Evolutionary conservation across 2,888 invertebrate genomes (phyloP).

Genomic region (Diloba caeruleocephala): DNA sequence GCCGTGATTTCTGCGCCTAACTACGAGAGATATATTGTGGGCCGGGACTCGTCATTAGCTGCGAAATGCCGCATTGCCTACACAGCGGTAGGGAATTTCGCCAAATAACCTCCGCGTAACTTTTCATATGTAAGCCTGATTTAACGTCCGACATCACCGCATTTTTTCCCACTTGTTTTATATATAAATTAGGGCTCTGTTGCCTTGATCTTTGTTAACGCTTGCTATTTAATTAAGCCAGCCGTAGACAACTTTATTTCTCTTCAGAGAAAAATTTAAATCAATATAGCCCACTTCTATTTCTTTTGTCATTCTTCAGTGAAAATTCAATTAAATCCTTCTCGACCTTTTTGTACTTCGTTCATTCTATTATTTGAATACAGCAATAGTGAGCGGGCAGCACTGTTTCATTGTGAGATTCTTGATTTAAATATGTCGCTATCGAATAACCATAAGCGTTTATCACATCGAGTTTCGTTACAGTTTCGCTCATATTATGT

Average conservation of each 20-base stretch:
- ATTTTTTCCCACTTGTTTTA: constrained; percentile 61
- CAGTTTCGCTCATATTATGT: constrained; percentile 63
- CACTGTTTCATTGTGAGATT: constrained; percentile 21
- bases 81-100: constrained; percentile 69
- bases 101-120: constrained; percentile 76
- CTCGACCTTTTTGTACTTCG: constrained; percentile 28
- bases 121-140: constrained; percentile 78
- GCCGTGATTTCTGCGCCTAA: constrained; percentile 86
- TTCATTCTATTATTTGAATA: constrained; percentile 32
- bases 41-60: constrained; percentile 81
- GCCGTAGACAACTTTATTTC: constrained; percentile 37
- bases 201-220: constrained; percentile 43
- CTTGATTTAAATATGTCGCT: constrained; percentile 31
- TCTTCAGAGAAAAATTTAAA: constrained; percentile 45
- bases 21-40: constrained; percentile 85
- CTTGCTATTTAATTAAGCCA: constrained; percentile 45
- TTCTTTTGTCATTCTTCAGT: constrained; percentile 44
- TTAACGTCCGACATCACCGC: constrained; percentile 67
- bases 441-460: constrained; percentile 57
- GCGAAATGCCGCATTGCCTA: constrained; percentile 73
- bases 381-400: constrained; percentile 17
- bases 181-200: constrained; percentile 43
- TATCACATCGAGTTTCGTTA: constrained; percentile 60
- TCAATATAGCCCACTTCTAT: constrained; percentile 41
- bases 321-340: constrained; percentile 51